These are phyloP conservation scores for Phortica okadai DNA, from an alignment of 2,888 invertebrate species.

Conservation along the genomic window DNA sequence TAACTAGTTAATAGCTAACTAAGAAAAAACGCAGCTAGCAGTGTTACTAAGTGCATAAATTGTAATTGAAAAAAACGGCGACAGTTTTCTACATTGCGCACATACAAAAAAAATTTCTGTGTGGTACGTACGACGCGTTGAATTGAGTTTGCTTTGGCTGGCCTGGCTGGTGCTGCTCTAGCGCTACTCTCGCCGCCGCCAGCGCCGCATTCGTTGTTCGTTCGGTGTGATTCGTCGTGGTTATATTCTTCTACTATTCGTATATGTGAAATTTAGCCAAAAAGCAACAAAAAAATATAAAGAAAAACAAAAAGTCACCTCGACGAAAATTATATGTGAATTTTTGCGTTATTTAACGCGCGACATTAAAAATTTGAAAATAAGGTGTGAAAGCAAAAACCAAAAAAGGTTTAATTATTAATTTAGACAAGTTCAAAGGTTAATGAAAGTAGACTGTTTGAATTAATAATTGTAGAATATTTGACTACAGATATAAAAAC, in stretches of 20 bases:
- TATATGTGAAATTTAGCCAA: background rate
- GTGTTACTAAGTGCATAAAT: constrained; percentile 50
- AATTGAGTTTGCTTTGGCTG: constrained; percentile 3
- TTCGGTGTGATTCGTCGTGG: constrained; percentile 3
- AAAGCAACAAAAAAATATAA: background rate
- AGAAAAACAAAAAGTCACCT: background rate
- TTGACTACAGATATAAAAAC: background rate
- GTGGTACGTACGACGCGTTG: constrained; percentile 2
- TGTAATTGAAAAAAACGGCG: constrained; percentile 48
- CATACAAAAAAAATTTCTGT: constrained; percentile 8
- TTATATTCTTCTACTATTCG: background rate
- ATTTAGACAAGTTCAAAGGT: too few species aligned
- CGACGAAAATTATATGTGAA: background rate
- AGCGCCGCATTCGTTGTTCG: background rate
- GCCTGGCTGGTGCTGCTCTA: background rate
- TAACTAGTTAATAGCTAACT: constrained; percentile 49
- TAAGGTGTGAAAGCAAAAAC: too few species aligned
- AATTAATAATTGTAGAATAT: background rate
- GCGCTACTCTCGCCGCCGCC: background rate
- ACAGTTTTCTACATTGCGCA: background rate
- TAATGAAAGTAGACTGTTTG: background rate
- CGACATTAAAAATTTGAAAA: too few species aligned
- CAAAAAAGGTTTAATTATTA: too few species aligned
- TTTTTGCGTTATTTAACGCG: background rate
- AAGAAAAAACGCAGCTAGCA: constrained; percentile 46